These are phyloP conservation scores for Cliona cf. orientalis DNA, from an alignment of 37 sponge, comb jelly and placozoan genomes.

Conservation along the genomic window DNA sequence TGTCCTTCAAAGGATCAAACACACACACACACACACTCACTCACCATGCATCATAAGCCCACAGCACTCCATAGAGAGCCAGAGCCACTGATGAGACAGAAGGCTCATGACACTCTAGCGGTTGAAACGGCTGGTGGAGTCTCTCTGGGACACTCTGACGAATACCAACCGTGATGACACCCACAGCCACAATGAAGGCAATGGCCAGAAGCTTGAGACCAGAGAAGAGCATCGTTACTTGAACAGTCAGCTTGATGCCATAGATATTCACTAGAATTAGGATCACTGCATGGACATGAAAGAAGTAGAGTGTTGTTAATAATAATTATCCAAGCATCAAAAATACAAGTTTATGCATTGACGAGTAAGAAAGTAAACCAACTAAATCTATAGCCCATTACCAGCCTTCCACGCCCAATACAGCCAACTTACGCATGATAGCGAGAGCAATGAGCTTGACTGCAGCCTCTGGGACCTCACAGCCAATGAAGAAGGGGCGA, in stretches of 20 bases:
- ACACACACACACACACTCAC: neutral
- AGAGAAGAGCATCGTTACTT: slow-evolving; percentile 36
- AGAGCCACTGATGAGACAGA: slow-evolving; percentile 34
- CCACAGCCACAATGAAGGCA: slow-evolving; percentile 59
- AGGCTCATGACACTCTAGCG: neutral
- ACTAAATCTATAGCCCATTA: too few species aligned
- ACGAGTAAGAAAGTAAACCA: too few species aligned
- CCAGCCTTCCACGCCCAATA: too few species aligned
- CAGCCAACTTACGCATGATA: neutral
- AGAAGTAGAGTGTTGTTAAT: too few species aligned
- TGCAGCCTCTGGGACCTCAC: slow-evolving; percentile 20
- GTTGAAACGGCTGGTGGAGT: slow-evolving; percentile 14
- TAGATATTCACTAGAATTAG: slow-evolving; percentile 46
- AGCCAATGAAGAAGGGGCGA: slow-evolving; percentile 48
- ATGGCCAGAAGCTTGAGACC: slow-evolving; percentile 54
- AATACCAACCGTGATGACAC: slow-evolving; percentile 13
- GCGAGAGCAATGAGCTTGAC: neutral
- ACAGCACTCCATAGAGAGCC: slow-evolving; percentile 74
- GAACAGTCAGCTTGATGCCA: slow-evolving; percentile 34
- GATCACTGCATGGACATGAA: slow-evolving; percentile 49
- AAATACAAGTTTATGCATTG: too few species aligned
- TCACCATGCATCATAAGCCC: slow-evolving; percentile 91
- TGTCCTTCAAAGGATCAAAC: too few species aligned
- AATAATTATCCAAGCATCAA: too few species aligned
- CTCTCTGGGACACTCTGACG: slow-evolving; percentile 1